Evolutionary conservation across 2,888 invertebrate genomes (phyloP).

Genomic region (Baronia brevicornis): DNA sequence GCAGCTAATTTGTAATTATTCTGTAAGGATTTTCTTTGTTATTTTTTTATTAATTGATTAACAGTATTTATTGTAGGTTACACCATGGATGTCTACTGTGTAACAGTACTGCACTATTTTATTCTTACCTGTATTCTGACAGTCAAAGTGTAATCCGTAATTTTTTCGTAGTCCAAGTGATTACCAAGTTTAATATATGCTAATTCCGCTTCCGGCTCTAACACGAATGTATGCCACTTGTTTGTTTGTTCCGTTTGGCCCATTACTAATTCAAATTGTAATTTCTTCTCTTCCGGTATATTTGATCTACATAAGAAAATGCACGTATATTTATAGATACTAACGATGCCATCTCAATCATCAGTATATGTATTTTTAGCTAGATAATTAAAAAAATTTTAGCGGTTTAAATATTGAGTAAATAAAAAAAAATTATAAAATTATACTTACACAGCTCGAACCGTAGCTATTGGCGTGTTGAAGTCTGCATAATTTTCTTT

Average conservation of each 20-base stretch:
- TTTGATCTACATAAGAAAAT: constrained; percentile 76
- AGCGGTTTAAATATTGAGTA: too few relatives aligned
- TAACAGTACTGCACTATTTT: neutral
- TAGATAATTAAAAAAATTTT: too few relatives aligned
- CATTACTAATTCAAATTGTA: constrained; percentile 86
- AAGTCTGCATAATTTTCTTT: constrained; percentile 86
- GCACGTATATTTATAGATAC: too few relatives aligned
- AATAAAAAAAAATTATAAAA: constrained; percentile 19
- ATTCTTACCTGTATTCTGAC: constrained; percentile 80
- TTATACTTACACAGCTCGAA: constrained; percentile 80
- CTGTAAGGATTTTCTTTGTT: constrained; percentile 54
- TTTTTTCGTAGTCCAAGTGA: constrained; percentile 88
- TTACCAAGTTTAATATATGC: constrained; percentile 86
- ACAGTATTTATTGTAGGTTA: neutral
- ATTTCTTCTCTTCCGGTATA: constrained; percentile 81
- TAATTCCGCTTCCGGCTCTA: constrained; percentile 80
- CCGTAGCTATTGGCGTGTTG: constrained; percentile 79
- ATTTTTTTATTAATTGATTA: neutral
- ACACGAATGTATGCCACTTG: constrained; percentile 83
- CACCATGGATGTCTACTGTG: neutral
- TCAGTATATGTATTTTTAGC: too few relatives aligned
- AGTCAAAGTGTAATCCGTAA: constrained; percentile 88
- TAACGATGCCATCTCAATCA: too few relatives aligned
- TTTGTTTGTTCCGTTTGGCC: constrained; percentile 92
- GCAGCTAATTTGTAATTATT: constrained; percentile 88